Conservation (phyloP, 2,797 vertebrate genomes). For the Myiotriccus ornatus region DNA sequence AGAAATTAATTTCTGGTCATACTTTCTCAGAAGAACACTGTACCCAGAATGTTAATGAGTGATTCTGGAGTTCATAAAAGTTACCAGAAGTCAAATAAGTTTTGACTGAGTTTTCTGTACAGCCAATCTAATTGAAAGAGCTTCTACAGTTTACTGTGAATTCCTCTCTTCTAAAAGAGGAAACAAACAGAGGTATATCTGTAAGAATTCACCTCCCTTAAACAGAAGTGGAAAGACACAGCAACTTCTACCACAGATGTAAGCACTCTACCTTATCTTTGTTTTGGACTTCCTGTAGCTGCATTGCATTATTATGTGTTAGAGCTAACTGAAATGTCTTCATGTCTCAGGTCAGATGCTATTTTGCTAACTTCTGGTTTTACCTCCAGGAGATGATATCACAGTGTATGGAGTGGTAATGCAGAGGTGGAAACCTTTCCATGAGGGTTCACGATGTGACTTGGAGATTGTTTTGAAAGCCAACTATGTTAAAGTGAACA, state of each 20-base stretch:
- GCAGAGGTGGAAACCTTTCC: conserved; percentile 92
- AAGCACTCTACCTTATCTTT: background rate
- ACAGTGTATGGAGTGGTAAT: conserved; percentile 91
- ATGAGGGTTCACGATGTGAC: conserved; percentile 82
- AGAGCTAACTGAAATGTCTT: background rate
- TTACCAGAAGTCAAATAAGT: background rate
- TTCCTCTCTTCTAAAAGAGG: background rate
- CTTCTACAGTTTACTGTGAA: background rate
- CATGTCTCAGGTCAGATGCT: background rate
- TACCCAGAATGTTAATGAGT: background rate
- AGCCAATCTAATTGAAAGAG: background rate
- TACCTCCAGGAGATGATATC: conserved; percentile 88
- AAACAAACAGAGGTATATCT: background rate
- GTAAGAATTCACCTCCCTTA: background rate
- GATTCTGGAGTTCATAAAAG: background rate
- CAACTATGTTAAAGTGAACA: conserved; percentile 93
- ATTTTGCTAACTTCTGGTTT: background rate
- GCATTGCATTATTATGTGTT: background rate
- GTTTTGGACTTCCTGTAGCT: background rate
- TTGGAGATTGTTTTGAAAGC: conserved; percentile 92
- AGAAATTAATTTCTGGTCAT: background rate
- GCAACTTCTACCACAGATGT: background rate
- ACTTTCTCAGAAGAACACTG: background rate
- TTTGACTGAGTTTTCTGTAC: background rate
- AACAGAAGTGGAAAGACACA: background rate